Percentiles rank a stretch among this genome's conserved stretches.
These are phyloP conservation scores for Cordilura impudica DNA, from an alignment of 2,888 invertebrate genomes.

Conservation along the genomic window DNA sequence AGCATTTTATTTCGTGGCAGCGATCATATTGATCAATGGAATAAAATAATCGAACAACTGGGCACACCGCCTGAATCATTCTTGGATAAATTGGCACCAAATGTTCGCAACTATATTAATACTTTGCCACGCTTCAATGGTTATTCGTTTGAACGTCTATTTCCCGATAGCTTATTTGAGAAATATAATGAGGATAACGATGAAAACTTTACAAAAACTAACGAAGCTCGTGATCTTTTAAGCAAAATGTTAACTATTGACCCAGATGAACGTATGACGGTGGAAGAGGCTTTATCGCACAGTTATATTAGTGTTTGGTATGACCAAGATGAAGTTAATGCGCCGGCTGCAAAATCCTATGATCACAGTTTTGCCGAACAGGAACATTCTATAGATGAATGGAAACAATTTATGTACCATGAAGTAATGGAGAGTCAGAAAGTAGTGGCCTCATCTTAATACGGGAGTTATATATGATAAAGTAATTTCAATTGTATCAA, in stretches of 20 bases:
- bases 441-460: too few species aligned
- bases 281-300: slow-evolving; percentile 98
- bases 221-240: slow-evolving; percentile 97
- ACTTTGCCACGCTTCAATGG: slow-evolving; percentile 97
- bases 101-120: slow-evolving; percentile 98
- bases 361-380: slow-evolving; percentile 25
- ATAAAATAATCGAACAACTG: slow-evolving; percentile 98
- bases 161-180: slow-evolving; percentile 98
- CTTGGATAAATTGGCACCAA: slow-evolving; percentile 97
- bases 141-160: slow-evolving; percentile 96
- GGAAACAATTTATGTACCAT: slow-evolving; percentile 33
- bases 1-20: slow-evolving; percentile 98
- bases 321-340: slow-evolving; percentile 99
- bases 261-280: slow-evolving; percentile 97
- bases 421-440: slow-evolving; percentile 38
- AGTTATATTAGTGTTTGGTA: slow-evolving; percentile 99
- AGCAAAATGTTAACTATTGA: slow-evolving; percentile 99
- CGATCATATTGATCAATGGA: slow-evolving; percentile 99
- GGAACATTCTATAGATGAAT: slow-evolving; percentile 35
- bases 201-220: slow-evolving; percentile 94
- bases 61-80: slow-evolving; percentile 97
- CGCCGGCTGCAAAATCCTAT: slow-evolving; percentile 74
- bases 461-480: too few species aligned
- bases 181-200: slow-evolving; percentile 86
- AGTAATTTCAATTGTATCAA: too few species aligned